Evolutionary conservation across 2,797 vertebrate species (phyloP), one percentile per base, ranked within the genome.

Genomic region (Atherinosoma microstoma): DNA sequence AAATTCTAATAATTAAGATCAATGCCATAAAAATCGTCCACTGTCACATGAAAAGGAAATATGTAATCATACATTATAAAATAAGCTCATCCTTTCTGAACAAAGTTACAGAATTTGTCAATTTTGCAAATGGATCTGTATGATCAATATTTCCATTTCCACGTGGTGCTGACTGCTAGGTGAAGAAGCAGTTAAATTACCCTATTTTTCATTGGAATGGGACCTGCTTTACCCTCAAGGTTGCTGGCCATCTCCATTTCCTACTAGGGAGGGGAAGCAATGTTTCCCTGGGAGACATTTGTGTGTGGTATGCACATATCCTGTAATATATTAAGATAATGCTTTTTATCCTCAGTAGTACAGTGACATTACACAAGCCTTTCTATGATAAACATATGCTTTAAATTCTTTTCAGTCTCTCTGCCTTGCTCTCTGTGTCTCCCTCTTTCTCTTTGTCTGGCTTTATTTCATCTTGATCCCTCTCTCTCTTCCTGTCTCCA

Each of bases 121-220:
- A 75, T 82, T 78, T 30, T 76, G 70, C 54, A 78, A 62, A 38
- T 58, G 68, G 58, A 78, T 66, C 22, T 40, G 47, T 29, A 34
- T 84, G 84, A 92, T 91, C 84, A 86, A 88, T 90, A 75, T 27
- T 64, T 40, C 63, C 32, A 79, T 90, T 83, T 82, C 57, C 66
- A 76, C 80, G 78, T 75, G 73, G 42, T 42, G 73, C 76, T 75
- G 79, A 82, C 78, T 70, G 20, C 58, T 76, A 76, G 80, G 85
- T 84, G 82, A 81, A 78, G 76, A 82, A 82, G 76, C 63, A 58
- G 61, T 64, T 40, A 79, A 87, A 89, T 80, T 35, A 78, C 73
- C 54, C 78, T 64, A 84, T 91, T 89, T 79, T 81, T 92, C 82
- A 87, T 73, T 66, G 67, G 51, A 87, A 92, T 84, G 80, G 70